phyloP scores from a whole-genome alignment of 2,797 vertebrate species.

The Poecilia picta region DNA sequence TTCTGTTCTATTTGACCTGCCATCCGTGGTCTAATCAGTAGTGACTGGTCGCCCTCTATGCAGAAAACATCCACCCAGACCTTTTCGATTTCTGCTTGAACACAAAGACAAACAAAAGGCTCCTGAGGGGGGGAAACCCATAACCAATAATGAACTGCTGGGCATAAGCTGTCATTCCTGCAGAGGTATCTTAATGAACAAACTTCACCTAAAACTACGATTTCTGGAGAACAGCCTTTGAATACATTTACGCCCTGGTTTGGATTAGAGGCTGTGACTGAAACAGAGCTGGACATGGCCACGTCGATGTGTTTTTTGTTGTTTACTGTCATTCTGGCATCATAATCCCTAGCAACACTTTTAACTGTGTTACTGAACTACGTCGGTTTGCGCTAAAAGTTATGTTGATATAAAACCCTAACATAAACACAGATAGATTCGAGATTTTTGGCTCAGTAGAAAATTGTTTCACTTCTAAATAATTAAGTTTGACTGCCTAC shows the following conservation, averaged over 20 bases:
- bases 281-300: neutral
- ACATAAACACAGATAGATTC: neutral
- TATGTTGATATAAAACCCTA: neutral
- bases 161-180: constrained; percentile 73
- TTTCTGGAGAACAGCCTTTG: neutral
- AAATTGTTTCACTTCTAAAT: neutral
- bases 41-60: constrained; percentile 77
- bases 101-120: constrained; percentile 64
- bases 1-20: constrained; percentile 78
- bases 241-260: neutral
- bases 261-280: neutral
- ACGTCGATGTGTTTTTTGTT: neutral
- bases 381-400: neutral
- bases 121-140: constrained; percentile 66
- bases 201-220: constrained; percentile 34
- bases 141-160: constrained; percentile 72
- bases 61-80: constrained; percentile 67
- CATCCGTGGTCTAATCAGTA: constrained; percentile 80
- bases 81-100: constrained; percentile 72
- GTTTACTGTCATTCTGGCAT: neutral
- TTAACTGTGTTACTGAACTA: neutral
- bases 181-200: constrained; percentile 38
- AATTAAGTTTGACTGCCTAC: neutral
- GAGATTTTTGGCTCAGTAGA: neutral
- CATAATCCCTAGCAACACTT: neutral